Evolutionary conservation across 2,888 invertebrate species (phyloP).

Genomic region (Ochropacha duplaris): DNA sequence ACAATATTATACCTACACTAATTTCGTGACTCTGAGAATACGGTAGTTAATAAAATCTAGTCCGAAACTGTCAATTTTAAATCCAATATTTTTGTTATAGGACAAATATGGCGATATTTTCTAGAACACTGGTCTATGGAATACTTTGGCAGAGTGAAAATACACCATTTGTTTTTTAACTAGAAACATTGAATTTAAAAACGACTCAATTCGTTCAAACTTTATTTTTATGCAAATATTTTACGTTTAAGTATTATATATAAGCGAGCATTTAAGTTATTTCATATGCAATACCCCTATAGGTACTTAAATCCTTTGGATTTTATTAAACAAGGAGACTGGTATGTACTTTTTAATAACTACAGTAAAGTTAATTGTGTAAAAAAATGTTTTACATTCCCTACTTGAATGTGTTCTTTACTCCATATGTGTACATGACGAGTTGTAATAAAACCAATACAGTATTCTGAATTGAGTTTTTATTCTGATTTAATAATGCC

Average conservation of each 20-base stretch:
- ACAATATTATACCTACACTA: conserved; percentile 18
- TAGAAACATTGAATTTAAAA: conserved; percentile 47
- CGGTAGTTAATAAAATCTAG: conserved; percentile 69
- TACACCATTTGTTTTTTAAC: conserved; percentile 6
- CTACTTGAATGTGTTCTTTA: conserved; percentile 55
- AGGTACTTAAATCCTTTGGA: conserved; percentile 74
- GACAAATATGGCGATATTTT: not conserved
- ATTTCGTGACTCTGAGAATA: conserved; percentile 59
- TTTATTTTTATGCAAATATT: conserved; percentile 46
- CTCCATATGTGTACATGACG: conserved; percentile 53
- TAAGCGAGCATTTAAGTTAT: conserved; percentile 80
- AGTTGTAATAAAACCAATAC: conserved; percentile 78
- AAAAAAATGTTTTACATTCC: conserved; percentile 69
- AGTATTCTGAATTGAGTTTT: conserved; percentile 74
- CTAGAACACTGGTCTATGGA: not conserved
- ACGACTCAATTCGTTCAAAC: conserved; percentile 56
- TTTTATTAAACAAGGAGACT: conserved; percentile 76
- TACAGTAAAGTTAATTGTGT: conserved; percentile 54
- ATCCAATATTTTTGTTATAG: conserved; percentile 32
- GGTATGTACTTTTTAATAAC: conserved; percentile 70
- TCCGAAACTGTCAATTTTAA: conserved; percentile 69
- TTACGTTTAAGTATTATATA: conserved; percentile 46
- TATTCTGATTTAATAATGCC: conserved; percentile 25
- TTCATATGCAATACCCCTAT: conserved; percentile 55
- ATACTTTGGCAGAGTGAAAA: not conserved